Conservation (phyloP, 2,797 vertebrate genomes). For the Furcifer pardalis region DNA sequence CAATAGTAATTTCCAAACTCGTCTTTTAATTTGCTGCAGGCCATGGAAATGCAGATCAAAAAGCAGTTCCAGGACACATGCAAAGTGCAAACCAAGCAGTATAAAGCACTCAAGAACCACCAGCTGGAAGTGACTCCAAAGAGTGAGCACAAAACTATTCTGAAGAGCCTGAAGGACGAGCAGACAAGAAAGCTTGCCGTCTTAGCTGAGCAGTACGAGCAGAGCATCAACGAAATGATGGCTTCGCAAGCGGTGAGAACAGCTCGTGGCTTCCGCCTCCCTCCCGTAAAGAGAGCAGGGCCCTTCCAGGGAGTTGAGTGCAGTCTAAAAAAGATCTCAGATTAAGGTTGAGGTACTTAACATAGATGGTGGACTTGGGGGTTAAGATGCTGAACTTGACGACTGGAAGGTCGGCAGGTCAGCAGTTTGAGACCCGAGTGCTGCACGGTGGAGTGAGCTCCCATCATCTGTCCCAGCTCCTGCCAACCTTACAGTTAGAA, state of each 20-base stretch:
- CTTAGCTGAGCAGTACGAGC: conserved; percentile 89
- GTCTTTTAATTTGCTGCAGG: conserved; percentile 75
- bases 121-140: conserved; percentile 99
- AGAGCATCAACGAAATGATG: conserved; percentile 99
- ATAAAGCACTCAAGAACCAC: conserved; percentile 99
- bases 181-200: conserved; percentile 85
- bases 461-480: too few relatives aligned
- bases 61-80: conserved; percentile 99
- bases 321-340: not conserved
- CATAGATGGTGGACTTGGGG: not conserved
- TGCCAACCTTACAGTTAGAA: not conserved
- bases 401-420: too few relatives aligned
- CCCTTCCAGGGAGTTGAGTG: not conserved
- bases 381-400: too few relatives aligned
- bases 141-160: conserved; percentile 97
- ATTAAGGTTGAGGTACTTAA: not conserved
- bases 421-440: too few relatives aligned
- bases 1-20: not conserved
- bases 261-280: not conserved
- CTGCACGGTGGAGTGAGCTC: too few relatives aligned
- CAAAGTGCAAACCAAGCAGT: conserved; percentile 99
- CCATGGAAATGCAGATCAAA: conserved; percentile 99
- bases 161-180: conserved; percentile 90
- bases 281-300: not conserved
- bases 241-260: conserved; percentile 94